Conservation (phyloP, 2,888 invertebrate genomes). For the Physocephala rufipes region DNA sequence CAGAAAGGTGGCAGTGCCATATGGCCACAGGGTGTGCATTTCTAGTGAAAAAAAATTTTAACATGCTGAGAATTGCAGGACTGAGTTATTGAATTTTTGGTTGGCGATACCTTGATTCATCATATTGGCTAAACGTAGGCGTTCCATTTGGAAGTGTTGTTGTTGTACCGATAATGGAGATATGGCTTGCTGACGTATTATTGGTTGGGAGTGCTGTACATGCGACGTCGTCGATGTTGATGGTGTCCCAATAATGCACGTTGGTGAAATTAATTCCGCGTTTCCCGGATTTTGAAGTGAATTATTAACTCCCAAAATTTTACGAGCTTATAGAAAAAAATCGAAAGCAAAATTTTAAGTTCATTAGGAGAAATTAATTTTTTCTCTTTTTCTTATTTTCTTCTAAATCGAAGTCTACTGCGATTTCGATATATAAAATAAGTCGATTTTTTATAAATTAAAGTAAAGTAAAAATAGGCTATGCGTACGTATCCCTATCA, state of each 20-base stretch:
- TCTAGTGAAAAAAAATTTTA: slow-evolving; percentile 41
- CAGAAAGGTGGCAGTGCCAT: slow-evolving; percentile 53
- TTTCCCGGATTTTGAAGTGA: slow-evolving; percentile 21
- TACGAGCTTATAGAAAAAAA: slow-evolving; percentile 48
- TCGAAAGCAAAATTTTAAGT: slow-evolving; percentile 25
- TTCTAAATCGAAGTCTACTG: slow-evolving; percentile 23
- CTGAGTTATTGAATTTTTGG: too few species aligned
- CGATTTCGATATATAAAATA: slow-evolving; percentile 15
- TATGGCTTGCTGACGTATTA: slow-evolving; percentile 38
- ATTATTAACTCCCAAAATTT: slow-evolving; percentile 51
- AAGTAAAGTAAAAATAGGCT: slow-evolving; percentile 5
- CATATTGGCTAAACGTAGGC: slow-evolving; percentile 51
- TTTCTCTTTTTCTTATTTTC: slow-evolving; percentile 22
- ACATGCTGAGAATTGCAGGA: too few species aligned
- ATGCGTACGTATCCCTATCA: background rate
- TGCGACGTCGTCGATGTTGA: slow-evolving; percentile 20
- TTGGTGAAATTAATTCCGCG: slow-evolving; percentile 24
- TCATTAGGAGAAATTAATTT: slow-evolving; percentile 22
- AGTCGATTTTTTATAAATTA: background rate
- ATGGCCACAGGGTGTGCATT: slow-evolving; percentile 55
- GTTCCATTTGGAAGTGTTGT: slow-evolving; percentile 52
- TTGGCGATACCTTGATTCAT: slow-evolving; percentile 50
- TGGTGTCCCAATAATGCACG: slow-evolving; percentile 2
- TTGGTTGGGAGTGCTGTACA: background rate
- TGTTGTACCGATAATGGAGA: slow-evolving; percentile 21